Evolutionary conservation across 2,888 invertebrate genomes (phyloP), one percentile per base, ranked within the genome.

Genomic region (Pelosia muscerda): DNA sequence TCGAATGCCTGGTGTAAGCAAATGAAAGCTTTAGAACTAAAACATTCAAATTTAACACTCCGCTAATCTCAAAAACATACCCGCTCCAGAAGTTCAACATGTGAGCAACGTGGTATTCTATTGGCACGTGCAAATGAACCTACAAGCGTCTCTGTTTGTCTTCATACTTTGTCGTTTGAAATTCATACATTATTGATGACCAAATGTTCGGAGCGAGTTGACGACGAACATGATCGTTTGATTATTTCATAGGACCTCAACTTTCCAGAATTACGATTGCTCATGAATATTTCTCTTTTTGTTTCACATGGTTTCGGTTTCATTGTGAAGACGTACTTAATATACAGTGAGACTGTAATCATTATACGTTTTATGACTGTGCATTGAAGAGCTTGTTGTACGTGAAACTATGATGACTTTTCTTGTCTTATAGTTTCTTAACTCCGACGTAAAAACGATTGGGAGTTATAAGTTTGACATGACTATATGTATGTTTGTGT

Each of bases 171-270:
- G 90, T 88, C 89, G 87, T 81, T 88, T 86, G 86, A 88, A 89
- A 86, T 88, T 92, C 92, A 91, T 92, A 90, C 91, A 92, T 92
- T 91, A 93, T 92, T 91, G 89, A 93, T 91, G 87, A 85, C 85
- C 84, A 78, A 86, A 84, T 84, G 82, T 86, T 84, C 84, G 79
- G 79, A 75, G 80, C 59, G 59, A 79, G 71, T 81, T 79, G 67
- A 73, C 72, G 84, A 83, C 86, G 83, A 84, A 86, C 84, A 84
- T 81, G 82, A 84, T 82, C 86, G 86, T 88, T 88, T 90, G 90
- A 90, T 91, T 90, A 91, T 89, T 90, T 91, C 87, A 90, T 89
- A 86, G 83, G 84, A 81, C 76, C 71, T 72, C 77, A 81, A 83
- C 77, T 82, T 81, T 74, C 75, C 65, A 71, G 83, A 81, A 84